Percentiles rank a stretch among this genome's conserved stretches.
These are phyloP conservation scores for Mormyrops boulengeri DNA, from an alignment of 2,797 vertebrate species.

Conservation along the genomic window DNA sequence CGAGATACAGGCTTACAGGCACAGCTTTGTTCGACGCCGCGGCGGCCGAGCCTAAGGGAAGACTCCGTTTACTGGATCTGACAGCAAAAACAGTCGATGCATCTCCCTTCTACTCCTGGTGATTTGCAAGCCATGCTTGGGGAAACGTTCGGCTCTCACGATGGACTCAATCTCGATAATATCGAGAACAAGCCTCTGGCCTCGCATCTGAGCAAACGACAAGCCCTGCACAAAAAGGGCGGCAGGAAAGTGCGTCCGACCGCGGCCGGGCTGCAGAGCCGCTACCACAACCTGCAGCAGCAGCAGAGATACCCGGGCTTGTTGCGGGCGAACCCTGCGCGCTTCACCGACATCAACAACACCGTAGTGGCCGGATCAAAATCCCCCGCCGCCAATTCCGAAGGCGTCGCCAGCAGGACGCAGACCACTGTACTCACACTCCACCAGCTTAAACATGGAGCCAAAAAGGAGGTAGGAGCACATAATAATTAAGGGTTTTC, in stretches of 20 bases:
- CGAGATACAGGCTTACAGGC: too few relatives aligned
- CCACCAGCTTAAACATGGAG: conserved; percentile 29
- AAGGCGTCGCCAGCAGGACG: conserved; percentile 9
- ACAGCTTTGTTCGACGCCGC: not conserved
- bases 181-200: conserved; percentile 33
- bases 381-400: not conserved
- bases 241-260: conserved; percentile 26
- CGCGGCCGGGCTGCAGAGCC: conserved; percentile 24
- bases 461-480: conserved; percentile 39
- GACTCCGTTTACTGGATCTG: not conserved
- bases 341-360: conserved; percentile 36
- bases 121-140: conserved; percentile 38
- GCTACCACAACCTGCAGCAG: conserved; percentile 25
- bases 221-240: conserved; percentile 40
- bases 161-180: conserved; percentile 33
- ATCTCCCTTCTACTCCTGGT: conserved; percentile 24
- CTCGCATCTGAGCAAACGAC: conserved; percentile 30
- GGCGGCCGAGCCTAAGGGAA: not conserved
- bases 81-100: conserved; percentile 20
- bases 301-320: conserved; percentile 26
- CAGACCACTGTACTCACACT: conserved; percentile 20
- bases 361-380: not conserved
- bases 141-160: conserved; percentile 31
- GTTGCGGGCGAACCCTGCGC: conserved; percentile 23
- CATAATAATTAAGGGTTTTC: not conserved